Conservation (phyloP, 2,797 vertebrate species). For the Gallirallus australis region DNA sequence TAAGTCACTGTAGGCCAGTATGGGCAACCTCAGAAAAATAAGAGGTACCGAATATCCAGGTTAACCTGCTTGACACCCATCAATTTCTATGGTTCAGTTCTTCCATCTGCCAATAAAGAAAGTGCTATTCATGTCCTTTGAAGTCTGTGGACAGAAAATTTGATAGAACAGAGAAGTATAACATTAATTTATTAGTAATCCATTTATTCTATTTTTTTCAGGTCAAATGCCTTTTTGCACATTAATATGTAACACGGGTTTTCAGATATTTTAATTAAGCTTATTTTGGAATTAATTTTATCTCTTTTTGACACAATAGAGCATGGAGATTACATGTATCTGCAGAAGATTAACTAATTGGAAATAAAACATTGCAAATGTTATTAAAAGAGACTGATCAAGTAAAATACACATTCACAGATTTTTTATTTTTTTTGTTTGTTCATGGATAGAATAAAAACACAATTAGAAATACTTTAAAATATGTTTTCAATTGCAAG, state of each 20-base stretch:
- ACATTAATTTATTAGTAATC: neutral
- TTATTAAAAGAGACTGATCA: neutral
- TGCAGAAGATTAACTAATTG: slow-evolving; percentile 33
- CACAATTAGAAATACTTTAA: neutral
- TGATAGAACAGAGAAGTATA: neutral
- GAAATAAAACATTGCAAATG: slow-evolving; percentile 28
- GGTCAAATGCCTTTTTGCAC: neutral
- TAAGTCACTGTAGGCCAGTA: neutral
- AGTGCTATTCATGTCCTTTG: neutral
- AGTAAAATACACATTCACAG: neutral
- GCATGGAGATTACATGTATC: neutral
- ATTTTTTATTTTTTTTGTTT: neutral
- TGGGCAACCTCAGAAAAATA: neutral
- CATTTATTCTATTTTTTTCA: neutral
- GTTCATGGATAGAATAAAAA: neutral
- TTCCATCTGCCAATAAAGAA: neutral
- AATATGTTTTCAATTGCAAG: neutral
- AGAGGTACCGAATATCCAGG: neutral
- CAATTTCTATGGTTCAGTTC: neutral
- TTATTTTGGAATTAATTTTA: slow-evolving; percentile 5
- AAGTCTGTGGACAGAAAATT: neutral
- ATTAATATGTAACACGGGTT: neutral
- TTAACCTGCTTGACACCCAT: neutral
- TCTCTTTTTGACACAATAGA: slow-evolving; percentile 30
- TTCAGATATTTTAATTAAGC: slow-evolving; percentile 48